Base-by-base conservation (phyloP, 2,797 vertebrate genomes). In the Gobionotothen gibberifrons region DNA sequence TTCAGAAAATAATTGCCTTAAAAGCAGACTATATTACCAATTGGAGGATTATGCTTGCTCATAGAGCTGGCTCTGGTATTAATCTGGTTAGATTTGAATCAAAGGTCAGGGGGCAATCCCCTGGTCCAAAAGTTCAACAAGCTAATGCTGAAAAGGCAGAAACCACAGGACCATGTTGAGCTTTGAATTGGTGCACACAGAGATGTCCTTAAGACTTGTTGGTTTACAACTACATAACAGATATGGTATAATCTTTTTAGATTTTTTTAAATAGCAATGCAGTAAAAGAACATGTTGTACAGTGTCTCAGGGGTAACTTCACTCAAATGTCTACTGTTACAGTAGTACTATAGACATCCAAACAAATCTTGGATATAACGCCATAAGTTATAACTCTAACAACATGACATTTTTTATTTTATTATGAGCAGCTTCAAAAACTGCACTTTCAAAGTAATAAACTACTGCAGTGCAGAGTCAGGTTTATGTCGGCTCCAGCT, bases 41-140 rank as follows among this genome's bases (percentile, higher is more conserved):
- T 39, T n/a, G 21, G 60, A 26, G 47, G 68, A 73, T 70, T 63
- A 59, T 42, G 44, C 59, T 51, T 65, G 60, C 53, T 49, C 56
- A 36, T 46, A 53, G 68, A 72, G 76, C 68, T 71, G 55, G 68
- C 40, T 71, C 73, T 49, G 75, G 56, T 69, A 72, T 61, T 79
- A 66, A 85, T 82, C 58, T 13, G 13, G 48, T 36, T 26, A 42
- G 40, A 51, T 70, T 81, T 82, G 40, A 86, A 68, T 79, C 59
- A 83, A 21, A 58, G 65, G 79, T 84, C 72, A 77, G 75, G 62
- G 55, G 69, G n/a, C 74, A 64, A 48, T 82, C 64, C 46, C 17
- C 57, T 19, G 56, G 69, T 68, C 48, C 53, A 48, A 78, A 63
- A 66, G 54, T 48, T 40, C 39, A 71, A 49, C 43, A 51, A 71